Percentiles rank a stretch among this genome's conserved stretches.
phyloP scores from a whole-genome alignment of 2,888 invertebrate species.

The Drosophila macrospina region DNA sequence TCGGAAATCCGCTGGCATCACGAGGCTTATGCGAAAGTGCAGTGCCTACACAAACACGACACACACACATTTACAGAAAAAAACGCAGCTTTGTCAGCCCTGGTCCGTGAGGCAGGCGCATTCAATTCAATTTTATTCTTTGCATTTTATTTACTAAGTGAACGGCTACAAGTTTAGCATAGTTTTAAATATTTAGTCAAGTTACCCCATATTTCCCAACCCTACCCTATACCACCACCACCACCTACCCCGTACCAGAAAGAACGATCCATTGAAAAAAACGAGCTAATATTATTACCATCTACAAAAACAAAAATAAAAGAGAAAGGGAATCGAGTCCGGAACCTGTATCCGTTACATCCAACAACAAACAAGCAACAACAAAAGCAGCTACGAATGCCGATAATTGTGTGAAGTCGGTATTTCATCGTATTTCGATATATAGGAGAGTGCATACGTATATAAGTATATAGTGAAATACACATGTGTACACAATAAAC shows the following conservation, averaged over 20 bases:
- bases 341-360: conserved; percentile 21
- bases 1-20: background rate
- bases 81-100: conserved; percentile 42
- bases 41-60: conserved; percentile 41
- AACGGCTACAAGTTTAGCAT: conserved; percentile 63
- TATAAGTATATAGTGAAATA: conserved; percentile 61
- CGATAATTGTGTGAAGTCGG: conserved; percentile 24
- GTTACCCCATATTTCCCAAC: conserved; percentile 27
- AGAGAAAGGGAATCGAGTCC: background rate
- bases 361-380: conserved; percentile 20
- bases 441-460: conserved; percentile 45
- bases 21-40: conserved; percentile 29
- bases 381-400: conserved; percentile 13
- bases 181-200: conserved; percentile 68
- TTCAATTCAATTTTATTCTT: conserved; percentile 65
- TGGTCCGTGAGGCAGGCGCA: conserved; percentile 38
- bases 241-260: background rate
- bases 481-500: conserved; percentile 61
- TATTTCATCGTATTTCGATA: conserved; percentile 28
- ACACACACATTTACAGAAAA: conserved; percentile 14
- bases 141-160: conserved; percentile 75
- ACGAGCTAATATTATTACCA: background rate
- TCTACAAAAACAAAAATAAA: background rate
- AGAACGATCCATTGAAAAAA: conserved; percentile 4
- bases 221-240: background rate